These are phyloP conservation scores for Anser brachyrhynchus DNA, from an alignment of 2,113 vertebrate genomes.

Conservation along the genomic window DNA sequence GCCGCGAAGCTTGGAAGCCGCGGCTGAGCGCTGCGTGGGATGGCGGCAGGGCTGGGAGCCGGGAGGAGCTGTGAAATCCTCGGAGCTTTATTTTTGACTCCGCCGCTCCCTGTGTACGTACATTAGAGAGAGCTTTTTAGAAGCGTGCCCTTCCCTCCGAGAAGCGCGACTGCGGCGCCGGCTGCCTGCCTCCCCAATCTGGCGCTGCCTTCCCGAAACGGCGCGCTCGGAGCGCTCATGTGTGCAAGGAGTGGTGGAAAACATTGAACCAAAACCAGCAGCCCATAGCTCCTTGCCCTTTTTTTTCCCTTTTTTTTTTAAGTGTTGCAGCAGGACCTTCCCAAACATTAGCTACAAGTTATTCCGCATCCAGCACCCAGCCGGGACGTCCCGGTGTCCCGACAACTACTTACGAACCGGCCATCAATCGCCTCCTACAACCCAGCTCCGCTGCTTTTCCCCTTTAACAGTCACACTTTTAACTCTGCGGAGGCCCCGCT, in stretches of 20 bases:
- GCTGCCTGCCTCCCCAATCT: conserved; percentile 25
- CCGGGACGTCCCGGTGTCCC: background rate
- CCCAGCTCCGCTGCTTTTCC: background rate
- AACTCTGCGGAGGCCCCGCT: background rate
- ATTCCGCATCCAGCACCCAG: background rate
- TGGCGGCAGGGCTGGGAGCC: conserved; percentile 19
- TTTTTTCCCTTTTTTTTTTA: background rate
- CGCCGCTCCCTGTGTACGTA: background rate
- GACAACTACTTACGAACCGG: background rate
- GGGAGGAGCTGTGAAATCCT: conserved; percentile 61
- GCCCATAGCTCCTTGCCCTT: background rate
- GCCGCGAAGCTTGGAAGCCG: conserved; percentile 30
- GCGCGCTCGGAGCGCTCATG: background rate
- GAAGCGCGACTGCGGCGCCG: background rate
- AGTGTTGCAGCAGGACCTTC: background rate
- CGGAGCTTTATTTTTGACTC: conserved; percentile 66
- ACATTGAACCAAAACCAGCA: background rate
- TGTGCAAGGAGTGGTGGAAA: background rate
- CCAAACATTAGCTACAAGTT: background rate
- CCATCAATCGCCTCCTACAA: background rate
- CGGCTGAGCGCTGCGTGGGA: conserved; percentile 22
- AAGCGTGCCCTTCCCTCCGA: background rate
- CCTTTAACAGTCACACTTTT: background rate
- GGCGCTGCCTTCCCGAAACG: conserved; percentile 1
- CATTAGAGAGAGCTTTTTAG: background rate